Percentiles rank a stretch among this genome's conserved stretches.
Conservation (phyloP, 2,888 invertebrate species). For the Ichneumoninae sp. region DNA sequence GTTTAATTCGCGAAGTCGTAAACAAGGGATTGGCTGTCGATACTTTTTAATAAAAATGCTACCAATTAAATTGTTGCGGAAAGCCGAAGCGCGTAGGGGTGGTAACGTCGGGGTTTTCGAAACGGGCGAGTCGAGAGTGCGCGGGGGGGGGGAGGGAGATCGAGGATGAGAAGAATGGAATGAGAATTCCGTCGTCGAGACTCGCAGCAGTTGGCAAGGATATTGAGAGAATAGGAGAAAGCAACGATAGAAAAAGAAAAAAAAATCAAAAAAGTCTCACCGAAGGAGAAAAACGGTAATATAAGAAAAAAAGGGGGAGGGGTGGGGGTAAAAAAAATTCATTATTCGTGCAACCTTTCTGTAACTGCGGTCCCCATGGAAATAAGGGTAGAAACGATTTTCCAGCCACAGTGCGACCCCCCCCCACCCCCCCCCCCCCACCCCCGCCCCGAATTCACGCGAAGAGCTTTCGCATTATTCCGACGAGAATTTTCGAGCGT, state of each 20-base stretch:
- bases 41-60: conserved; percentile 83
- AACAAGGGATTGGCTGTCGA: conserved; percentile 82
- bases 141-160: neutral
- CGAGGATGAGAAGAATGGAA: neutral
- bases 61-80: conserved; percentile 82
- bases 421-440: no score
- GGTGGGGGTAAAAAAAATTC: no score
- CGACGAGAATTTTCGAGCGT: no score
- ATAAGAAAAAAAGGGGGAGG: neutral
- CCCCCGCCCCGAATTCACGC: no score
- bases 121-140: conserved; percentile 23
- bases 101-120: conserved; percentile 48
- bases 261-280: neutral
- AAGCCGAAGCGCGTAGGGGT: conserved; percentile 36
- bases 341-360: no score
- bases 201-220: conserved; percentile 46
- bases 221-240: conserved; percentile 34
- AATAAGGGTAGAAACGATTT: no score
- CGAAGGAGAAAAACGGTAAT: neutral
- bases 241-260: conserved; percentile 18
- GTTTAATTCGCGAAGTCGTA: conserved; percentile 82
- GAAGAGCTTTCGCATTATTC: no score
- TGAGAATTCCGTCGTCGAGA: conserved; percentile 49
- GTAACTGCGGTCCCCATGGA: no score
- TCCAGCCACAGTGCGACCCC: no score